Conservation (phyloP, 2,888 invertebrate species). For the Macrostomum cliftonense region DNA sequence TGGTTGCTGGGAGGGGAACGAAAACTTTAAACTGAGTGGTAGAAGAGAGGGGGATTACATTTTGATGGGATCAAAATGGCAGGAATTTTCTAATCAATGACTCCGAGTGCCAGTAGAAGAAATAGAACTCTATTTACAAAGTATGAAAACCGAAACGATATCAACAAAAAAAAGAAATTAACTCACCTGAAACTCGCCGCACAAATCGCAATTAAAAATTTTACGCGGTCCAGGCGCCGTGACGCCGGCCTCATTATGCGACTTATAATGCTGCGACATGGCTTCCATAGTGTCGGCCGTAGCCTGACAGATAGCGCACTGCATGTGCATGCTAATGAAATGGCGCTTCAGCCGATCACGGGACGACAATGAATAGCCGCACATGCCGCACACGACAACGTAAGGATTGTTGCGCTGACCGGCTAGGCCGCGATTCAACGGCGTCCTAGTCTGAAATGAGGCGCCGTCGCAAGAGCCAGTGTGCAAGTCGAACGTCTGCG, state of each 20-base stretch:
- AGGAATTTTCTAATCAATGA: too few species aligned
- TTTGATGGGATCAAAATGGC: too few species aligned
- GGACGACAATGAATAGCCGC: conserved; percentile 5
- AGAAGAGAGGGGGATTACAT: too few species aligned
- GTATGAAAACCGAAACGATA: too few species aligned
- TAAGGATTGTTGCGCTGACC: not conserved
- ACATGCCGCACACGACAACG: conserved; percentile 5
- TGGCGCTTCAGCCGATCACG: conserved; percentile 4
- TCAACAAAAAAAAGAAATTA: too few species aligned
- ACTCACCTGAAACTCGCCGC: conserved; percentile 4
- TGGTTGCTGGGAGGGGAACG: too few species aligned
- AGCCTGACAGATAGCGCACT: conserved; percentile 5
- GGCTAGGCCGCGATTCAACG: not conserved
- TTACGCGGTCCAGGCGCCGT: not conserved
- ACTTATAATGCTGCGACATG: conserved; percentile 6
- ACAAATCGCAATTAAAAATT: conserved; percentile 8
- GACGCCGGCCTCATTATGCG: not conserved
- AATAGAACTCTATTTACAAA: too few species aligned
- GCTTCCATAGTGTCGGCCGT: conserved; percentile 2
- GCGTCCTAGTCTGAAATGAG: not conserved
- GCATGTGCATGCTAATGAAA: conserved; percentile 2
- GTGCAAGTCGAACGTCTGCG: not conserved
- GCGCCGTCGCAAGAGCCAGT: too few species aligned
- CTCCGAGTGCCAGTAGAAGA: too few species aligned
- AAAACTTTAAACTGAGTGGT: too few species aligned